These are phyloP conservation scores for Gallinago nigripennis DNA, from an alignment of 2,797 vertebrate species.

Conservation along the genomic window DNA sequence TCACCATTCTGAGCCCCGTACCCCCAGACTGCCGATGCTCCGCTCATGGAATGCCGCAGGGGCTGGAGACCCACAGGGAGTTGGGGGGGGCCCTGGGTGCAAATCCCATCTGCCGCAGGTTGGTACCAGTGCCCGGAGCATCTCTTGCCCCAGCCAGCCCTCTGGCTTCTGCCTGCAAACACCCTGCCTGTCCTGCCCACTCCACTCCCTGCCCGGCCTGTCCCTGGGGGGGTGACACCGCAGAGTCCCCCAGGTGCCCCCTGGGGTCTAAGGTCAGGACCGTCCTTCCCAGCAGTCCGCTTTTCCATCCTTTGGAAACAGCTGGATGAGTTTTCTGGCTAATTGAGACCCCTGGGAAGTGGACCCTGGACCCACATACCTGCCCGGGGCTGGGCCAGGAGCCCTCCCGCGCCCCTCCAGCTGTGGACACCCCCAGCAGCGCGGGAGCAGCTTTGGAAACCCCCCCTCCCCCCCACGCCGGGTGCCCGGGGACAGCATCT, in stretches of 20 bases:
- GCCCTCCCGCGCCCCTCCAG: neutral
- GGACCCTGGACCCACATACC: neutral
- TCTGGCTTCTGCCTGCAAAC: neutral
- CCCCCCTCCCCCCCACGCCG: no score
- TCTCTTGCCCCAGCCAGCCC: neutral
- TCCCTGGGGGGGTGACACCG: neutral
- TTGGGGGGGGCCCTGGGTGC: neutral
- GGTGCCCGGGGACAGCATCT: neutral
- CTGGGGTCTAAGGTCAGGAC: neutral
- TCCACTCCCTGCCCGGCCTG: neutral
- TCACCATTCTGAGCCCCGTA: neutral
- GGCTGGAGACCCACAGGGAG: neutral
- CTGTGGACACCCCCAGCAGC: fast-evolving
- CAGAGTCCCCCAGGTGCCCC: fast-evolving
- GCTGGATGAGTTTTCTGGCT: neutral
- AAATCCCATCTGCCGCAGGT: neutral
- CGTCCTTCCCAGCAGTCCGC: neutral
- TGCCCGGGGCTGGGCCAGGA: fast-evolving
- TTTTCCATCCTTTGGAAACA: neutral
- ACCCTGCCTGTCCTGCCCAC: neutral
- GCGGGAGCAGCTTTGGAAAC: neutral
- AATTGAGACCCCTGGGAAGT: fast-evolving
- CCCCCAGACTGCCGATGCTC: neutral
- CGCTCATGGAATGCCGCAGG: fast-evolving
- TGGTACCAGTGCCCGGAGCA: fast-evolving